Conservation (phyloP, 2,888 invertebrate species). For the Temnothorax rugatulus region DNA sequence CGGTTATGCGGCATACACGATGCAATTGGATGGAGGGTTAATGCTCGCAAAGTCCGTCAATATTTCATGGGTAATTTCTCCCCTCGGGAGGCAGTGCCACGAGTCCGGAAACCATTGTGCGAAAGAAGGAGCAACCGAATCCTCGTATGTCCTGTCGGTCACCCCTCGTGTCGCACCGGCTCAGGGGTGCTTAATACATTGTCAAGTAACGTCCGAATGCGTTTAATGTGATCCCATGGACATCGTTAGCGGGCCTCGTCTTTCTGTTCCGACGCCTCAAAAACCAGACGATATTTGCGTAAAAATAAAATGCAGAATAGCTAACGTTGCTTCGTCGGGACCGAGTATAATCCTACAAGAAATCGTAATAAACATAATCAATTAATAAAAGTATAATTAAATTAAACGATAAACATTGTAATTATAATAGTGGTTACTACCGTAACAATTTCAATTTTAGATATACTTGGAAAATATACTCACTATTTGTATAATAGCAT, state of each 20-base stretch:
- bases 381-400: neutral
- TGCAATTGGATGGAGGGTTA: slow-evolving; percentile 76
- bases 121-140: slow-evolving; percentile 75
- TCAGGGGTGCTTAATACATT: slow-evolving; percentile 78
- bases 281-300: slow-evolving; percentile 19
- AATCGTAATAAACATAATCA: neutral
- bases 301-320: neutral
- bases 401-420: neutral
- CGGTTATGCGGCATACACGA: slow-evolving; percentile 66
- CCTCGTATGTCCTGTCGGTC: slow-evolving; percentile 76
- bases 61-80: slow-evolving; percentile 82
- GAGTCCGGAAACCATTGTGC: slow-evolving; percentile 77
- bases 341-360: neutral
- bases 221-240: slow-evolving; percentile 69
- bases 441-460: too few species aligned
- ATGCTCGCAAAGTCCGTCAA: slow-evolving; percentile 78
- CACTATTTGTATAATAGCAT: too few species aligned
- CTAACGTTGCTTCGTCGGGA: neutral
- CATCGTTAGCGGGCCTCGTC: slow-evolving; percentile 66
- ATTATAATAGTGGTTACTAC: too few species aligned
- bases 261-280: slow-evolving; percentile 70
- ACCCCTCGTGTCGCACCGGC: slow-evolving; percentile 64
- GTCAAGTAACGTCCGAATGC: slow-evolving; percentile 75
- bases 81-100: slow-evolving; percentile 76
- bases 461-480: too few species aligned